Conservation (phyloP, 2,797 vertebrate genomes). For the Sebastes goodei region DNA sequence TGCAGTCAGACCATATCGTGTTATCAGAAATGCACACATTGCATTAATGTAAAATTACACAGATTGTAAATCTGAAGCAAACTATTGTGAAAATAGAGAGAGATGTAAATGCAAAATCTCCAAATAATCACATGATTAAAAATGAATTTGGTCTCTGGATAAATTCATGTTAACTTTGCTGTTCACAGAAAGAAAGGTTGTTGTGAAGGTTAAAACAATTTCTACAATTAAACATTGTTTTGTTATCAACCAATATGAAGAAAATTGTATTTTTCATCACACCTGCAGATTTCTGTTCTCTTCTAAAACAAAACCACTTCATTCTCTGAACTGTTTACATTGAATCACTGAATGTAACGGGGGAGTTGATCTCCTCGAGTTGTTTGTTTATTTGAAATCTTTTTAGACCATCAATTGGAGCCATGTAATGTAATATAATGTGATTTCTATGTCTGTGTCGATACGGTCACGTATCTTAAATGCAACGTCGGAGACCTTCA, state of each 20-base stretch:
- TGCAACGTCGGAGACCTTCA: not conserved
- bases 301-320: not conserved
- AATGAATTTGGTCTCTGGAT: not conserved
- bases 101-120: not conserved
- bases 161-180: not conserved
- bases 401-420: not conserved
- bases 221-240: not conserved
- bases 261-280: not conserved
- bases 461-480: not conserved
- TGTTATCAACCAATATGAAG: not conserved
- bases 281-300: not conserved
- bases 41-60: not conserved
- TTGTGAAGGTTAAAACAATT: not conserved
- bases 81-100: not conserved
- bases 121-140: not conserved
- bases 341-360: not conserved
- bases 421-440: not conserved
- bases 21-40: not conserved
- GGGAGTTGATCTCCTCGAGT: not conserved
- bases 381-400: not conserved
- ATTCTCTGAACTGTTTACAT: not conserved
- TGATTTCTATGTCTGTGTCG: not conserved
- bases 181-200: not conserved
- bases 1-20: not conserved
- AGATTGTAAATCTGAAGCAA: not conserved